Percentiles rank a stretch among this genome's conserved stretches.
Conservation (phyloP, 2,113 vertebrate species). For the Myotis lucifugus region DNA sequence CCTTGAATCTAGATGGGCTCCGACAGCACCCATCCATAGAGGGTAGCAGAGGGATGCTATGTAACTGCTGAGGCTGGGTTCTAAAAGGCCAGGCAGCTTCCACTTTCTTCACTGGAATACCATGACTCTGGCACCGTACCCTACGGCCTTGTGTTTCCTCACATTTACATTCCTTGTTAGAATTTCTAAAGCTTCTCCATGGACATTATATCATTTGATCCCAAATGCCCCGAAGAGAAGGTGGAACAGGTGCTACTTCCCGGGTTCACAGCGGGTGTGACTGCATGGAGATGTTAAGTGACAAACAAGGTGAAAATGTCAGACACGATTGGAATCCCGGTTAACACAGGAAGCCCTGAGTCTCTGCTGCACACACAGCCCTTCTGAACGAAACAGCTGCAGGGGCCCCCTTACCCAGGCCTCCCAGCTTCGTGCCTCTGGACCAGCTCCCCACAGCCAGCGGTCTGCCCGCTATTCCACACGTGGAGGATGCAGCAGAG, state of each 20-base stretch:
- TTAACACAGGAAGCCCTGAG: not conserved
- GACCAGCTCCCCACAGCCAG: not conserved
- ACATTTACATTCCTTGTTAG: not conserved
- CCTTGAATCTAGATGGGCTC: not conserved
- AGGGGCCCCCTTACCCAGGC: not conserved
- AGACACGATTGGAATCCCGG: not conserved
- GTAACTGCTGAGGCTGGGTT: not conserved
- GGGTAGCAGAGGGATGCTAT: not conserved
- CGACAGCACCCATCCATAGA: not conserved
- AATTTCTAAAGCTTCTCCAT: not conserved
- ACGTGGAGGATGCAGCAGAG: not conserved
- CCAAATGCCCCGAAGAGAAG: not conserved
- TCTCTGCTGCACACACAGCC: not conserved
- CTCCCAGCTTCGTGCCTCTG: rapidly evolving
- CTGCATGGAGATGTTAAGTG: not conserved
- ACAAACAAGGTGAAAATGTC: not conserved
- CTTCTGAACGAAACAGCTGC: not conserved
- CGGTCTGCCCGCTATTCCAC: not conserved
- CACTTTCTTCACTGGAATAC: not conserved
- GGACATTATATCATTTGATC: not conserved
- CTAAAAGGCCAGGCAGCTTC: not conserved
- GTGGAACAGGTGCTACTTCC: not conserved
- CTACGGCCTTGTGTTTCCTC: not conserved
- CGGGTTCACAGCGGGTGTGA: not conserved
- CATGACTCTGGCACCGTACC: not conserved